Percentiles rank a stretch among this genome's conserved stretches.
These are phyloP conservation scores for Mimumesa dahlbomi DNA, from an alignment of 2,888 invertebrate species.

Conservation along the genomic window DNA sequence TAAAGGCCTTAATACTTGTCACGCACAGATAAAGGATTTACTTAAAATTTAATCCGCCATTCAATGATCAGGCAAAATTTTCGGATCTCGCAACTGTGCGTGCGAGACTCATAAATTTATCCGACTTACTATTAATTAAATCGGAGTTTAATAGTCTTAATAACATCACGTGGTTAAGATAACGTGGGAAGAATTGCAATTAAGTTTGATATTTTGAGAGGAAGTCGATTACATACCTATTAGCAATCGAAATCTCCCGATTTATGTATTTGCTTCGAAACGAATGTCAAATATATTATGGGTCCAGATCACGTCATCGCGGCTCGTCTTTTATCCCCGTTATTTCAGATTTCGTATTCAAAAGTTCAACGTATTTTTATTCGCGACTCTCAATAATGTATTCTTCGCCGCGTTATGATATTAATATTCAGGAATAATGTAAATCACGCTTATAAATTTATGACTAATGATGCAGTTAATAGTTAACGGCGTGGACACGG, in stretches of 20 bases:
- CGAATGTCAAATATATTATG: neutral
- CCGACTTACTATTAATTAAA: no score
- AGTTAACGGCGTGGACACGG: slow-evolving; percentile 52
- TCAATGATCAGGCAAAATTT: no score
- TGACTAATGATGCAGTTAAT: slow-evolving; percentile 62
- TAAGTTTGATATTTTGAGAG: slow-evolving; percentile 7
- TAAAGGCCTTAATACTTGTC: no score
- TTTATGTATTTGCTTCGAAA: neutral
- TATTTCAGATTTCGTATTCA: neutral
- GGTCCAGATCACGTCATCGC: neutral
- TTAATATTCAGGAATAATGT: slow-evolving; percentile 45
- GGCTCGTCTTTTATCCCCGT: neutral
- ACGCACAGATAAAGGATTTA: no score
- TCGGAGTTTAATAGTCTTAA: neutral
- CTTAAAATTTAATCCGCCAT: no score
- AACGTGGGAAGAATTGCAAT: neutral
- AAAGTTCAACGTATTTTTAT: neutral
- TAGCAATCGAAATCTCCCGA: neutral
- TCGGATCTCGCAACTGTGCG: no score
- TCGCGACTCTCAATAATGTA: neutral
- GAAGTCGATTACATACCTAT: neutral
- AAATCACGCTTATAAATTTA: slow-evolving; percentile 57
- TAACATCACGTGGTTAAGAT: neutral
- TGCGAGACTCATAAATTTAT: no score
- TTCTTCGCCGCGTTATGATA: slow-evolving; percentile 11